Evolutionary conservation across 2,113 vertebrate species (phyloP), one percentile per base, ranked within the genome.

Genomic region (Tetrax tetrax): DNA sequence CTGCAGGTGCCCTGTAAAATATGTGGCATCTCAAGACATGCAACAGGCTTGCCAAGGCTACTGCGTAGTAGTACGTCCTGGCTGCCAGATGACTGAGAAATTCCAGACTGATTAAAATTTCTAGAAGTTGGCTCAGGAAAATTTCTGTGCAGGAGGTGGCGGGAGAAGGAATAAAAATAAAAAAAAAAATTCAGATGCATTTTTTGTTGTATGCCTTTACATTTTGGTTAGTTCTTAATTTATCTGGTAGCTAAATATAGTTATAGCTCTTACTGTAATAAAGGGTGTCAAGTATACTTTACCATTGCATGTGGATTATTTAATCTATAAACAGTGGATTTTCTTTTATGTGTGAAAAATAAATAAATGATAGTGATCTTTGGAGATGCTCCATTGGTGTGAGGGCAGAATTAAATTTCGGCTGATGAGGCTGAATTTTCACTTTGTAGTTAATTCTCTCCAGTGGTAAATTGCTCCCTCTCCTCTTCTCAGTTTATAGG

Each of bases 1-100:
- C 87, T 91, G 90, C 81, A 95, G 72, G 56, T 87, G 77, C 41
- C 37, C 9, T 89, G 65, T 87, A 79, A 93, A 94, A 63, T 1
- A 1, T 3, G 22, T 47, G 47, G 51, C 27, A 24, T 87, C 89
- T 83, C 57, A 72, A 87, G 45, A 51, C 21, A 2, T 0, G 37
- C 45, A 76, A 53, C 18, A 79, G 50, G 43, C 9, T 14, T 56
- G 63, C 33, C 66, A 90, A 60, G 14, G 35, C 29, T 75, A 38
- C 28, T 66, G 41, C 43, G 5, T 45, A n/a, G 27, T 45, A 35
- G 63, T 54, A n/a, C 9, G 7, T 75, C 47, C 64, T 89, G 77
- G 37, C 56, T 85, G 38, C 82, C 61, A 85, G 87, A 68, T 56
- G 61, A 71, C 28, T 37, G 59, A 85, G 38, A 43, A 91, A 84